Base-by-base conservation (phyloP, 2,888 invertebrate genomes). In the Drosophila heteroneura region DNA sequence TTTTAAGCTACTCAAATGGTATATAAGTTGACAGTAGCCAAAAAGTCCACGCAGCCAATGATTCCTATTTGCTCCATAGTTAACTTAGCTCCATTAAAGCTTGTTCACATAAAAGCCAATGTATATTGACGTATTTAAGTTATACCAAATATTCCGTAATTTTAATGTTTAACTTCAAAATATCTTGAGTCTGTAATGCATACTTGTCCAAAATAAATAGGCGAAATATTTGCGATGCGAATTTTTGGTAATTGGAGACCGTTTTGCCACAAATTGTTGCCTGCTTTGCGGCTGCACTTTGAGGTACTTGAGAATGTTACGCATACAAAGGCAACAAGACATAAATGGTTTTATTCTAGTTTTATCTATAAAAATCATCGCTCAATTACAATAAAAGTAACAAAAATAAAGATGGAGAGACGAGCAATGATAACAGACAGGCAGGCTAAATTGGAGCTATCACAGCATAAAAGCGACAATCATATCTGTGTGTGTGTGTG, bases 391-490 rank as follows among this genome's bases (percentile, higher is more conserved):
- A 54, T 64, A 66, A 71, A 71, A 61, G 69, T 63, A 71, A 68
- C 60, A 64, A 74, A 59, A 70, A 78, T 73, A 66, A 80, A 70
- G 59, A 67, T 44, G 59, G 49, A 14, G 68, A 37, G 26, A 41
- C 49, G 41, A 49, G 33, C 41, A 37, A 41, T 37, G 44, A 63
- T 26, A 9, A 47, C 47, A 9, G 52, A 30, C 59, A 41, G 51
- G 30, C 60, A 49, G 59, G 30, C 60, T 59, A 75, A 79, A 87
- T 70, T 76, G 85, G 62, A 81, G 75, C 60, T 75, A 84, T 52
- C 89, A 70, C 51, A 64, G 65, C 59, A 68, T 32, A 63, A 62
- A 60, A 81, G 74, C 79, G 79, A 78, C 62, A 65, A 73, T 58
- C 65, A 54, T 26, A 26, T 47, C 47, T 16, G 14, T 47, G 7